phyloP scores from a whole-genome alignment of 2,113 vertebrate genomes.

The Formicarius rufipectus region DNA sequence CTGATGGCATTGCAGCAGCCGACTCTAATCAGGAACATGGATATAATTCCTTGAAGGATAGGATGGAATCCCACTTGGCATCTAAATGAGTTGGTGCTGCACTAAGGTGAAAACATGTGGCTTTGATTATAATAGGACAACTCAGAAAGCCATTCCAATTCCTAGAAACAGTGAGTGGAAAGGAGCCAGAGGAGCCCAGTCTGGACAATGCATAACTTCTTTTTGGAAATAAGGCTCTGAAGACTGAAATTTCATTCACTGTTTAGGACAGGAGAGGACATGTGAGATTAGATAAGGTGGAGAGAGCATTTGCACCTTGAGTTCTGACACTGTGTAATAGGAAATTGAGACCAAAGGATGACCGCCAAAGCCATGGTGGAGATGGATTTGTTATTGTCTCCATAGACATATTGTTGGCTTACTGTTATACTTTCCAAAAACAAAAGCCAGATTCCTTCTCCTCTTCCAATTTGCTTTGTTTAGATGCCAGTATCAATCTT shows the following conservation, averaged over 20 bases:
- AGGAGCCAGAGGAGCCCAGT: background rate
- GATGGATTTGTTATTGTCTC: background rate
- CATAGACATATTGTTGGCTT: background rate
- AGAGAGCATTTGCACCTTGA: background rate
- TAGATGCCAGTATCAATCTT: background rate
- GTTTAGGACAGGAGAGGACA: background rate
- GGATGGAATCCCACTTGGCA: background rate
- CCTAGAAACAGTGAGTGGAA: background rate
- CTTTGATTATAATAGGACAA: background rate
- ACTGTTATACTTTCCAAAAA: conserved; percentile 5
- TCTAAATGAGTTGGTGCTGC: background rate
- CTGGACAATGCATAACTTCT: background rate
- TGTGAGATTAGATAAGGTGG: background rate
- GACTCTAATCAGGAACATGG: background rate
- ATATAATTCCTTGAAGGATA: background rate
- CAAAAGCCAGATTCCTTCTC: conserved; percentile 21
- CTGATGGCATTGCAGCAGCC: background rate
- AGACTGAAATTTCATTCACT: background rate
- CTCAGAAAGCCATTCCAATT: background rate
- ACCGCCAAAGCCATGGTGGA: background rate
- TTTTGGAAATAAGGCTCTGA: background rate
- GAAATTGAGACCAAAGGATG: background rate
- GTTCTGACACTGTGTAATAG: background rate
- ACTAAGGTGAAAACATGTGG: background rate
- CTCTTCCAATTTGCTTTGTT: conserved; percentile 12